Percentiles rank a stretch among this genome's conserved stretches.
phyloP scores from a whole-genome alignment of 2,113 vertebrate species.

The Rhagologus leucostigma region DNA sequence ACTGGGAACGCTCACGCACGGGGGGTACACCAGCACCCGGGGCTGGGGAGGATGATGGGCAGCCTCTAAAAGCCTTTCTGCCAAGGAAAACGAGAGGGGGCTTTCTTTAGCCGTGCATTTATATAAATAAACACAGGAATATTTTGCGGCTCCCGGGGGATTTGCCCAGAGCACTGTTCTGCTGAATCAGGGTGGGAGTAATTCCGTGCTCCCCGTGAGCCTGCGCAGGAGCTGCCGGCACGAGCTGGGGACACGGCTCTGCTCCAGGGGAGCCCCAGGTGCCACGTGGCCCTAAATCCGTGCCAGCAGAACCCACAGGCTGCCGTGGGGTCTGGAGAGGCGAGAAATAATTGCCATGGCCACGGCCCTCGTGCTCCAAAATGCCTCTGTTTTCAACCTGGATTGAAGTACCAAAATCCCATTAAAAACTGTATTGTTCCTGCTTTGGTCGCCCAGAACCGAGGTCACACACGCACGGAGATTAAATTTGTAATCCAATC shows the following conservation, averaged over 20 bases:
- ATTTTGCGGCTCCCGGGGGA: neutral
- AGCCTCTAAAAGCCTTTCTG: neutral
- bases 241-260: neutral
- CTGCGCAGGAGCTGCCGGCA: neutral
- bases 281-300: neutral
- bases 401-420: neutral
- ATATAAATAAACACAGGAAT: slow-evolving; percentile 43
- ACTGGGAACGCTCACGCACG: rapidly evolving
- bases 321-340: rapidly evolving
- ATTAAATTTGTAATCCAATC: neutral
- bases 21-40: neutral
- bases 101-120: slow-evolving; percentile 48
- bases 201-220: neutral
- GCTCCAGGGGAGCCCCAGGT: neutral
- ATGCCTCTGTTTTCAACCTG: neutral
- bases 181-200: slow-evolving; percentile 25
- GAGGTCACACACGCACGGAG: rapidly evolving
- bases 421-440: neutral
- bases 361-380: neutral
- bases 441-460: neutral
- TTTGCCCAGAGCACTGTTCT: neutral
- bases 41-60: neutral
- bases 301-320: rapidly evolving
- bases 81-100: slow-evolving; percentile 48
- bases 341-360: rapidly evolving